A percentile compares a stretch with the other conserved stretches of the same genome.
Evolutionary conservation across 2,113 vertebrate genomes (phyloP).

Genomic region (Numenius arquata): DNA sequence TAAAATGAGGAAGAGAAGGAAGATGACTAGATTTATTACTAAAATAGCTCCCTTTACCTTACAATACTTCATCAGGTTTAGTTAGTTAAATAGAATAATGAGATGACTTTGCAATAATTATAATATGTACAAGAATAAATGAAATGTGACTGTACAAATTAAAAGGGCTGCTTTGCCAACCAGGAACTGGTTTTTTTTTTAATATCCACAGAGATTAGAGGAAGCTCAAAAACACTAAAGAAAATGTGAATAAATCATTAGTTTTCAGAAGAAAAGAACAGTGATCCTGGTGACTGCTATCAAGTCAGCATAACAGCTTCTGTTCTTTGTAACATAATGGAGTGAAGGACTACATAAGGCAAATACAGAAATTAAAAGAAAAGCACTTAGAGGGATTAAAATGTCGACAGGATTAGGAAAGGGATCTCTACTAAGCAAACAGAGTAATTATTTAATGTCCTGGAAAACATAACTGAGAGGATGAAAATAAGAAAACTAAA

Average conservation of each 20-base stretch:
- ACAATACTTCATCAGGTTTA: background rate
- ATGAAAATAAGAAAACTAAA: conserved; percentile 5
- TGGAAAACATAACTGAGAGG: background rate
- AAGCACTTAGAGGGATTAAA: background rate
- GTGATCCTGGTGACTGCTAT: background rate
- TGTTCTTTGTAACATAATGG: background rate
- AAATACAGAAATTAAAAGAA: background rate
- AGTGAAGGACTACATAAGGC: background rate
- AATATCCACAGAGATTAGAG: background rate
- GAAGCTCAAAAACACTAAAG: background rate
- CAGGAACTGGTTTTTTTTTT: background rate
- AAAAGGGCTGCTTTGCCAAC: background rate
- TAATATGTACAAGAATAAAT: background rate
- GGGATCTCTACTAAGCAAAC: background rate
- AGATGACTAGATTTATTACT: background rate
- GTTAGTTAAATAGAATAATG: background rate
- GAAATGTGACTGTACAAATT: background rate
- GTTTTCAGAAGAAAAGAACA: background rate
- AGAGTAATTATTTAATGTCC: background rate
- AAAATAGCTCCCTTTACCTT: background rate
- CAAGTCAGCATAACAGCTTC: background rate
- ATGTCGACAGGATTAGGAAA: background rate
- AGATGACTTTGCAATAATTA: background rate
- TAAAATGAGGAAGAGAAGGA: background rate
- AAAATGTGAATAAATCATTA: background rate